These are phyloP conservation scores for Pipa parva DNA, from an alignment of 2,113 vertebrate genomes.

Conservation along the genomic window DNA sequence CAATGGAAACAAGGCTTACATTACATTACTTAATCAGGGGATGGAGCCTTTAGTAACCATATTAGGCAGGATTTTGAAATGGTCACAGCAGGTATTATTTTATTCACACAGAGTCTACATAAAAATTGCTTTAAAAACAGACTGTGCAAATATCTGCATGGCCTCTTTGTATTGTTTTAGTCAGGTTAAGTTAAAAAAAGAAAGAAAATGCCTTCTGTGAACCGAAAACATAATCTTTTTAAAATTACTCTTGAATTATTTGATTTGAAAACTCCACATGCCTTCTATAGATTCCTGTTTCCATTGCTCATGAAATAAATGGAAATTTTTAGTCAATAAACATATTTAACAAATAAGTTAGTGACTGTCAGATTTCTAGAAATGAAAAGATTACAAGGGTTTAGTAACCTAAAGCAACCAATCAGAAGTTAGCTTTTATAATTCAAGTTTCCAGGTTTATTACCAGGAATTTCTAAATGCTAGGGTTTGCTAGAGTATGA, in stretches of 20 bases:
- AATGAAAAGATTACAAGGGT: too few relatives aligned
- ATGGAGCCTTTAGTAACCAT: conserved; percentile 16
- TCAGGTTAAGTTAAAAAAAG: conserved; percentile 20
- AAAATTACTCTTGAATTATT: conserved; percentile 25
- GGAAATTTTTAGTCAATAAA: background rate
- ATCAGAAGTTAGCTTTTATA: too few relatives aligned
- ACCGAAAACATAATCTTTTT: conserved; percentile 34
- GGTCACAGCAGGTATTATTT: conserved; percentile 25
- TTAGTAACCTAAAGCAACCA: too few relatives aligned
- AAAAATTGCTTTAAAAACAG: conserved; percentile 28
- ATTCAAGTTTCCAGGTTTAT: too few relatives aligned
- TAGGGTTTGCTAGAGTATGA: too few relatives aligned
- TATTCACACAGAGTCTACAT: conserved; percentile 25
- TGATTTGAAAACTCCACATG: conserved; percentile 26
- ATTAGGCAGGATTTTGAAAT: conserved; percentile 19
- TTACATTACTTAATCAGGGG: conserved; percentile 22
- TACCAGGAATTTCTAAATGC: too few relatives aligned
- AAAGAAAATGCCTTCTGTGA: conserved; percentile 7
- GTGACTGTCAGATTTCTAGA: too few relatives aligned
- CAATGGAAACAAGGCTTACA: too few relatives aligned
- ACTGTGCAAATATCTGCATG: conserved; percentile 22
- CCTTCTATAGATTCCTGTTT: conserved; percentile 18
- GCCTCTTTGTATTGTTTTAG: conserved; percentile 31
- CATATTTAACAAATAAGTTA: too few relatives aligned
- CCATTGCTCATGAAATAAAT: conserved; percentile 28